phyloP scores from a whole-genome alignment of 2,888 invertebrate genomes.

The Hydrotaea diabolus region DNA sequence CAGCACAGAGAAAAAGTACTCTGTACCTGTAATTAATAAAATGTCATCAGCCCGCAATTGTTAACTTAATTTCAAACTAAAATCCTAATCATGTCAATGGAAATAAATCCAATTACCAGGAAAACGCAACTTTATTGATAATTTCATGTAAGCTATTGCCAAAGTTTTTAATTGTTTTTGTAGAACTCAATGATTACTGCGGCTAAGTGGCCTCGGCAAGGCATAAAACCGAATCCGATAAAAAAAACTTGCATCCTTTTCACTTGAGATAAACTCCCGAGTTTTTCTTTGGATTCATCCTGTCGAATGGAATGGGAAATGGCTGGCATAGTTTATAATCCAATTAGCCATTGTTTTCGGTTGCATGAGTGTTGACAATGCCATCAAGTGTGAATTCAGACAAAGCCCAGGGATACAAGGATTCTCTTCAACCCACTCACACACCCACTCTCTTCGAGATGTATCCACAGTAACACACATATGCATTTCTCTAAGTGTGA shows the following conservation, averaged over 20 bases:
- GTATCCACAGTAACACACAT: no score
- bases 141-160: not conserved
- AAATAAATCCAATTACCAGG: no score
- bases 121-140: no score
- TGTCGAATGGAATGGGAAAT: not conserved
- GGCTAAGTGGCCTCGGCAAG: not conserved
- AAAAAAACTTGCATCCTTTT: not conserved
- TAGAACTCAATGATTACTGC: not conserved
- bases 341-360: slow-evolving; percentile 43
- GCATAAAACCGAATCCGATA: not conserved
- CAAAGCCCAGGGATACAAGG: not conserved
- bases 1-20: no score
- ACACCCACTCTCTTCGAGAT: not conserved
- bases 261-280: not conserved
- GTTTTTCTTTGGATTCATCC: not conserved
- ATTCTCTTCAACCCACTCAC: not conserved
- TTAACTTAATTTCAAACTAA: no score
- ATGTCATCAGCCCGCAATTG: no score
- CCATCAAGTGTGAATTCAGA: slow-evolving; percentile 41
- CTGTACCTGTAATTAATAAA: no score
- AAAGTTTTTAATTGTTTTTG: not conserved
- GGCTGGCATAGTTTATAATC: slow-evolving; percentile 60
- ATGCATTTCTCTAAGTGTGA: not conserved
- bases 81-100: no score
- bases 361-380: slow-evolving; percentile 43